Percentiles rank a stretch among this genome's conserved stretches.
Conservation (phyloP, 92 coral and sea anemone species). For the Palythoa heliodiscus region DNA sequence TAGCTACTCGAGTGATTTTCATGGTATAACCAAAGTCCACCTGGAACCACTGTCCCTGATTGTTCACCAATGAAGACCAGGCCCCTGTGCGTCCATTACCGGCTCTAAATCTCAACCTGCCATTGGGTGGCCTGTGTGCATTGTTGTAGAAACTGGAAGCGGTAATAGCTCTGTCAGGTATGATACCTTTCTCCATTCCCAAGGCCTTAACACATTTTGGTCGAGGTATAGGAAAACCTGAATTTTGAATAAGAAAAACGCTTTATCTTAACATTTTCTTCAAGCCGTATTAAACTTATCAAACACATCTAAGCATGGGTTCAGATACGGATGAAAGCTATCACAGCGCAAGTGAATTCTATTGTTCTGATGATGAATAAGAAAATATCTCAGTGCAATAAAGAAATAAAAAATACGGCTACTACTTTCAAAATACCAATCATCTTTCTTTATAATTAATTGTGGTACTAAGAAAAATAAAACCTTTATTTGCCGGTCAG, state of each 20-base stretch:
- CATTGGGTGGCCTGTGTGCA: constrained; percentile 1
- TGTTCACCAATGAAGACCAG: neutral
- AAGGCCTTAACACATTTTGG: constrained; percentile 1
- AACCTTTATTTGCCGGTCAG: too few species aligned
- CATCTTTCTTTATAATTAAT: too few species aligned
- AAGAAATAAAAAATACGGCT: too few species aligned
- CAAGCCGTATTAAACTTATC: too few species aligned
- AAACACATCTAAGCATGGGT: too few species aligned
- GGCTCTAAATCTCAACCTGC: constrained; percentile 6
- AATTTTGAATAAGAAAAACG: neutral
- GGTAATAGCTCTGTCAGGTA: neutral
- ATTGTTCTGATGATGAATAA: too few species aligned
- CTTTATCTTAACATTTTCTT: too few species aligned
- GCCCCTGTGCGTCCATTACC: constrained; percentile 28
- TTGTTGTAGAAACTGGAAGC: constrained; percentile 6
- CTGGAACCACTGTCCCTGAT: constrained; percentile 22
- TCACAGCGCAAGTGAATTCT: too few species aligned
- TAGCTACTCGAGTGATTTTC: constrained; percentile 11
- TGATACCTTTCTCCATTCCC: neutral
- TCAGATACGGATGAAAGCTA: too few species aligned
- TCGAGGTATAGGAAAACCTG: neutral
- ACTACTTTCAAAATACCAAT: too few species aligned
- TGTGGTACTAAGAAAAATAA: too few species aligned
- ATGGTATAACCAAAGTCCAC: constrained; percentile 3
- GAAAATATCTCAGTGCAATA: too few species aligned